Conservation (phyloP, 2,888 invertebrate genomes). For the Hypsopygia costalis region DNA sequence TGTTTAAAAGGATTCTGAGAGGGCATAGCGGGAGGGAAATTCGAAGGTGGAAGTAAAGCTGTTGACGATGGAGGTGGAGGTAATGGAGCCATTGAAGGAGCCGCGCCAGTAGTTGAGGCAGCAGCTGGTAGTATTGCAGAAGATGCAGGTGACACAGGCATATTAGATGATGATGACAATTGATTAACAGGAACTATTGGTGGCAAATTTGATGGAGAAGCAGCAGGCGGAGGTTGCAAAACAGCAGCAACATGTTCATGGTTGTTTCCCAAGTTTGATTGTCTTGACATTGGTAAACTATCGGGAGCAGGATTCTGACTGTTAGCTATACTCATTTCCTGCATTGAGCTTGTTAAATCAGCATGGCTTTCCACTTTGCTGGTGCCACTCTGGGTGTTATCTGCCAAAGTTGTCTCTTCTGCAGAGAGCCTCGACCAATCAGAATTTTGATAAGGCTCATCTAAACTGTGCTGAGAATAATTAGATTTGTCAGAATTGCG, state of each 20-base stretch:
- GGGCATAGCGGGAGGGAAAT: constrained; percentile 37
- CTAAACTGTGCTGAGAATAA: constrained; percentile 48
- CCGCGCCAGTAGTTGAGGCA: constrained; percentile 13
- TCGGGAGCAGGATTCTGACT: constrained; percentile 40
- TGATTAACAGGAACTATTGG: constrained; percentile 20
- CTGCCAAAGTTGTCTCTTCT: constrained; percentile 38
- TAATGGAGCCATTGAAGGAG: constrained; percentile 1
- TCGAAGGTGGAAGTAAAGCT: constrained; percentile 34
- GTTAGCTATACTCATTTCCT: constrained; percentile 58
- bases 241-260: constrained; percentile 20
- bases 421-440: constrained; percentile 50
- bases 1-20: constrained; percentile 68
- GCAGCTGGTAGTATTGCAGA: constrained; percentile 12
- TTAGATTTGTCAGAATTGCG: constrained; percentile 74
- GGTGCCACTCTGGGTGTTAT: constrained; percentile 32
- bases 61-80: constrained; percentile 13
- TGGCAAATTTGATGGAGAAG: constrained; percentile 30
- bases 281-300: constrained; percentile 18
- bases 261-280: constrained; percentile 20
- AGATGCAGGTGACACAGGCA: constrained; percentile 11
- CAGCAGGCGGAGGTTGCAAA: constrained; percentile 27
- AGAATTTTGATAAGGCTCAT: constrained; percentile 45
- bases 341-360: constrained; percentile 52
- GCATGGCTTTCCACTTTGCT: constrained; percentile 35
- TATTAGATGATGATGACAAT: constrained; percentile 12